Conservation (phyloP, 1,140 invertebrate genomes). For the Goniozus legneri region DNA sequence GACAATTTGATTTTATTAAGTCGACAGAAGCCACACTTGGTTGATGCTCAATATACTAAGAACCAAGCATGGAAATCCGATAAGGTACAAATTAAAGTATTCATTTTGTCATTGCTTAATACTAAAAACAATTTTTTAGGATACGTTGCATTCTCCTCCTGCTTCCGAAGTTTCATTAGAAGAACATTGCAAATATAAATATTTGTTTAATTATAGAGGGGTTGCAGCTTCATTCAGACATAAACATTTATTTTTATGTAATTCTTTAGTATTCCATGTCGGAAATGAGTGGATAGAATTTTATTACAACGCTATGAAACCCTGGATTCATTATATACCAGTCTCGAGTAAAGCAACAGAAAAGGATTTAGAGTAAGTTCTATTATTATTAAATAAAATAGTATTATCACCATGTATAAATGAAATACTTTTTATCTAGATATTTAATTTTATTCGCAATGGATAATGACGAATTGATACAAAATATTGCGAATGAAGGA, state of each 20-base stretch:
- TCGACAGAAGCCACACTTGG: slow-evolving; percentile 70
- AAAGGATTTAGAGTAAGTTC: slow-evolving; percentile 61
- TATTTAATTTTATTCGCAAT: slow-evolving; percentile 75
- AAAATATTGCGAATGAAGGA: slow-evolving; percentile 80
- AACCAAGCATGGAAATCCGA: slow-evolving; percentile 98
- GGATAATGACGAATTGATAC: slow-evolving; percentile 70
- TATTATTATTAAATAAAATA: background rate
- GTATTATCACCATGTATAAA: background rate
- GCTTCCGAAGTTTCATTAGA: slow-evolving; percentile 86
- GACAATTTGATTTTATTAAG: slow-evolving; percentile 88
- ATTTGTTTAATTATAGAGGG: slow-evolving; percentile 94
- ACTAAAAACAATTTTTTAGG: slow-evolving; percentile 53
- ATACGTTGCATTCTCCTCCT: slow-evolving; percentile 79
- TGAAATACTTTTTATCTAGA: slow-evolving; percentile 37
- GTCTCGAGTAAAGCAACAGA: slow-evolving; percentile 68
- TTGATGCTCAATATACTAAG: slow-evolving; percentile 94
- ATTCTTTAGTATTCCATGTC: slow-evolving; percentile 93
- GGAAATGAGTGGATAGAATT: slow-evolving; percentile 95
- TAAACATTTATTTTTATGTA: slow-evolving; percentile 93
- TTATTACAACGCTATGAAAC: slow-evolving; percentile 87
- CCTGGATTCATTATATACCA: slow-evolving; percentile 96
- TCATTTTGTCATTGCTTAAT: slow-evolving; percentile 6
- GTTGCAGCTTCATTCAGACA: slow-evolving; percentile 97
- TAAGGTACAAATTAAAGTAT: slow-evolving; percentile 53
- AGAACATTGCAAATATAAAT: slow-evolving; percentile 91